A percentile compares a stretch with the other conserved stretches of the same genome.
Conservation (phyloP, 2,797 vertebrate species). For the Mormyrus proboscirostris region DNA sequence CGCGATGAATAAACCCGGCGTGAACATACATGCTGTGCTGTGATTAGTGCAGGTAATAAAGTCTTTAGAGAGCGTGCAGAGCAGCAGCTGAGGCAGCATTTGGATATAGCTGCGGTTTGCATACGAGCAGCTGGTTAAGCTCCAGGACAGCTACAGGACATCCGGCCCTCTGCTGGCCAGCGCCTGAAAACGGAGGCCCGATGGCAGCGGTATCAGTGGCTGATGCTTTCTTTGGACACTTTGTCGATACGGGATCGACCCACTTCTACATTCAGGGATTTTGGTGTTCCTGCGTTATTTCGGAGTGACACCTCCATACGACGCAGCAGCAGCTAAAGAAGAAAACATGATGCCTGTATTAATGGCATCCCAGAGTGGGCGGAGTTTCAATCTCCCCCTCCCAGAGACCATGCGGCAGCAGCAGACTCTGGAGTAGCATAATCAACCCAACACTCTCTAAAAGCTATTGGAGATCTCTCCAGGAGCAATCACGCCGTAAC, state of each 20-base stretch:
- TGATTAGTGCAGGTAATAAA: background rate
- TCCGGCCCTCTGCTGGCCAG: background rate
- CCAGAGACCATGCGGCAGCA: background rate
- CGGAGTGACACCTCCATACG: no score
- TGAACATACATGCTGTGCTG: background rate
- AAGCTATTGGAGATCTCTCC: background rate
- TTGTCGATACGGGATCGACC: background rate
- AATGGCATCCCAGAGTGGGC: background rate
- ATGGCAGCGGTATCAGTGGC: background rate
- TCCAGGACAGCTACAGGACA: background rate
- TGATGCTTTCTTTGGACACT: background rate
- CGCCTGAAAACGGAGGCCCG: background rate
- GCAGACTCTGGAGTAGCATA: background rate
- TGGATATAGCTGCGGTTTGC: background rate
- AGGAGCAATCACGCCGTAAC: slow-evolving; percentile 3
- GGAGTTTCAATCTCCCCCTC: background rate
- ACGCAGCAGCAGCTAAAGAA: background rate
- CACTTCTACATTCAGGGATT: background rate
- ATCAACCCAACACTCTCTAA: background rate
- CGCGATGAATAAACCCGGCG: background rate
- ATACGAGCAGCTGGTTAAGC: background rate
- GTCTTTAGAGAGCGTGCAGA: background rate
- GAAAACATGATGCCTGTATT: background rate
- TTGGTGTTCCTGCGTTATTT: background rate
- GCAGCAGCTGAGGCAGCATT: background rate